Percentiles rank a stretch among this genome's conserved stretches.
Conservation (phyloP, 2,797 vertebrate genomes). For the Rhadinocentrus ornatus region DNA sequence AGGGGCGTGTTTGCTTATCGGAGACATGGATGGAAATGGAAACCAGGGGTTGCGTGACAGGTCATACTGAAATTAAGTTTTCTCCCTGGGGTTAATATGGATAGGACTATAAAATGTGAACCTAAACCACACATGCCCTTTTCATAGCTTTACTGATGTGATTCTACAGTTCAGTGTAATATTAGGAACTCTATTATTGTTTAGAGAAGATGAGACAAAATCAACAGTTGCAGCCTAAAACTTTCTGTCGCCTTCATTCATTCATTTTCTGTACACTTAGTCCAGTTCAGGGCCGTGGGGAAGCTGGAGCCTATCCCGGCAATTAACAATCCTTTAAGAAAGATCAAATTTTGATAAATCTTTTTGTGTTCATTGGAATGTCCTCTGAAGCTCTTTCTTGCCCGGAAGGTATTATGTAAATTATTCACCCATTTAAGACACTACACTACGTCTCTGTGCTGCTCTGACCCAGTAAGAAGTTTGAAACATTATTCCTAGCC, state of each 20-base stretch:
- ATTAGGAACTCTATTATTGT: background rate
- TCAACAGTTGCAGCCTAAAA: no score
- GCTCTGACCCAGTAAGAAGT: conserved; percentile 59
- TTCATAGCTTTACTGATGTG: background rate
- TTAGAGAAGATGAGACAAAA: background rate
- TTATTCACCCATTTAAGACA: conserved; percentile 65
- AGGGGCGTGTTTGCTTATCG: conserved; percentile 40
- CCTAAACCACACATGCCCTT: background rate
- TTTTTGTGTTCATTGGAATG: no score
- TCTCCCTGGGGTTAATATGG: background rate
- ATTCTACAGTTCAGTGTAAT: background rate
- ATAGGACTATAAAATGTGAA: background rate
- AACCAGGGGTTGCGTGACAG: conserved; percentile 37
- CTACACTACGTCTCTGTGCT: conserved; percentile 36
- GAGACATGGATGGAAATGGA: conserved; percentile 51
- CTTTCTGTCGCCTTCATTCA: background rate
- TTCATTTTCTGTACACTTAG: no score
- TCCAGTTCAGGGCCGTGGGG: no score
- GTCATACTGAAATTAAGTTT: conserved; percentile 43
- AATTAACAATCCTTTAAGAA: no score
- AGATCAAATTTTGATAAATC: no score
- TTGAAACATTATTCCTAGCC: conserved; percentile 35
- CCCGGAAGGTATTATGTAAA: conserved; percentile 53
- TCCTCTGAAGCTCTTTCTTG: conserved; percentile 23
- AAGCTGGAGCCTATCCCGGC: no score